Base-by-base conservation (phyloP, 2,888 invertebrate genomes). In the Helicoverpa assulta region DNA sequence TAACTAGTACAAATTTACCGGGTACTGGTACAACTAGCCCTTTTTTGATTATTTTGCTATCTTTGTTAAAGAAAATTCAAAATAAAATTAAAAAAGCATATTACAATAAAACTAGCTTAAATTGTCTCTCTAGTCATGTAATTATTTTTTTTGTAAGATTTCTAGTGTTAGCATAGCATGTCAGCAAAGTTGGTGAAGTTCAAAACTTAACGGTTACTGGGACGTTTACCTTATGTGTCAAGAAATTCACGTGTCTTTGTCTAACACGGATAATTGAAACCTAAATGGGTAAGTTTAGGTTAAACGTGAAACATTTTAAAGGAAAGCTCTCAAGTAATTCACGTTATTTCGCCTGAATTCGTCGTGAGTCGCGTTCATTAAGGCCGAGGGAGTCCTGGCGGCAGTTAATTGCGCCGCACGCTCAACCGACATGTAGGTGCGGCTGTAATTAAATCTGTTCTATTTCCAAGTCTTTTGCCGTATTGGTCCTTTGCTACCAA, bases 351-450 rank as follows among this genome's bases (percentile, higher is more conserved):
- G 52, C 68, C 63, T 68, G 68, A 77, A 77, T 64, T 73, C 63
- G 63, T 63, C 60, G 54, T 67, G 53, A 72, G 56, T 64, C 73
- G 63, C 61, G 67, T 80, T 77, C 70, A 80, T 77, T 80, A 70
- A 73, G 70, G 70, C 58, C 67, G 53, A 19, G 52, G 53, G 60
- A 59, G 56, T 66, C 26, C 69, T 67, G 18, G 47, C 59, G 67
- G 67, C 63, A 77, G 63, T 70, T 74, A 77, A 80, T 80, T 77
- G 72, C 78, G 53, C 70, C 74, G 68, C 80, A 73, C 60, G 67
- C 60, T 50, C 52, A 70, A 5, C 59, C 69, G 50, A 61, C 70
- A 52, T 69, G 19, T 58, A 53, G n/a, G 16, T 69, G 63, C 26
- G 33, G 16, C 56, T 26, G 57, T 61, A 73, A 76, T 76, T 68